These are phyloP conservation scores for Agrilus biguttatus DNA, from an alignment of 2,888 invertebrate genomes.

Conservation along the genomic window DNA sequence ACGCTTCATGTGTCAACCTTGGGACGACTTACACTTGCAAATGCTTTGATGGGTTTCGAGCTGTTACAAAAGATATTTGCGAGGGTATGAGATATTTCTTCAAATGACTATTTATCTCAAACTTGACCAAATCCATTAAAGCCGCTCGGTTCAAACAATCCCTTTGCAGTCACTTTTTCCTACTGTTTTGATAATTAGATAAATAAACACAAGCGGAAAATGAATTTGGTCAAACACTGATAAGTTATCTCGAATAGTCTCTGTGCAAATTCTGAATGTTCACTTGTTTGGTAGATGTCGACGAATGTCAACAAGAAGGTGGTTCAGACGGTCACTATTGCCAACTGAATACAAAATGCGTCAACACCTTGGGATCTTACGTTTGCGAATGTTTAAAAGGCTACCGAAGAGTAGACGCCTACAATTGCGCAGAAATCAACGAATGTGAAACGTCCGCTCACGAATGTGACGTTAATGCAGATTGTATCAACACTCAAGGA, in stretches of 20 bases:
- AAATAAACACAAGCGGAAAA: neutral
- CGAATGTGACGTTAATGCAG: conserved; percentile 60
- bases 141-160: too few species aligned
- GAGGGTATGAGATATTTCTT: neutral
- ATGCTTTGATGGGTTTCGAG: conserved; percentile 71
- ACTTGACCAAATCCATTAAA: neutral
- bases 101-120: conserved; percentile 1
- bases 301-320: conserved; percentile 70
- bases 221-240: neutral
- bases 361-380: conserved; percentile 71
- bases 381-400: conserved; percentile 73
- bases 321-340: conserved; percentile 73
- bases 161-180: too few species aligned
- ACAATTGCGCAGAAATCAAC: conserved; percentile 67
- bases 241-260: too few species aligned
- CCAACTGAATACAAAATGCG: conserved; percentile 68
- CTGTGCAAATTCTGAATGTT: too few species aligned
- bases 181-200: too few species aligned
- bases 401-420: conserved; percentile 60
- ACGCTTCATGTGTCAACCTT: conserved; percentile 83
- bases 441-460: conserved; percentile 61
- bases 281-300: conserved; percentile 46
- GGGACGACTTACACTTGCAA: conserved; percentile 83
- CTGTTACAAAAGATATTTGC: neutral
- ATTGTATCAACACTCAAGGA: conserved; percentile 68